Evolutionary conservation across 2,888 invertebrate genomes (phyloP), one percentile per base, ranked within the genome.

Genomic region (Abrostola tripartita): DNA sequence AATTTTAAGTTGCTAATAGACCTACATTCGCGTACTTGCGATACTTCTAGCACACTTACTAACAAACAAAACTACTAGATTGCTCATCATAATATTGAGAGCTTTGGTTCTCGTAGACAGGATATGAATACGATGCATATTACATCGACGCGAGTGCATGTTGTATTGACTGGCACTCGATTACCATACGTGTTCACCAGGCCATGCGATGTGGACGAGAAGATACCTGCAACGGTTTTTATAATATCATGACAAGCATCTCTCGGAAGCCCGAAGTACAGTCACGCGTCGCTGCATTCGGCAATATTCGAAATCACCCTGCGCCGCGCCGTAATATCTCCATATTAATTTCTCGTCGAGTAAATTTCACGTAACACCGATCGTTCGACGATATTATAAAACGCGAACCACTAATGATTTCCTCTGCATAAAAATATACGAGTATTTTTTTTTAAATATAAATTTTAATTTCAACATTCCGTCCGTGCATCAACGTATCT

Each of bases 401-500:
- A 62, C 40, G 37, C n/a, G 57, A 41, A 55, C 51, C 49, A 37
- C 52, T 66, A 62, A 71, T 74, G 50, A 70, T 67, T 73, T 63
- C 61, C 37, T 58, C 51, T 54, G 59, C 37, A 54, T 60, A 71
- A 74, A 77, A 54, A 65, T 36, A 40, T 47, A 61, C 35, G 59
- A 53, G 58, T 42, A 40, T 59, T 51, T 35, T 59, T 61, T 69
- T 70, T 75, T 66, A 68, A 72, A 82, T 76, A 75, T 76, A 69
- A 73, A 70, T 69, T 78, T 75, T 73, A 79, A 79, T 81, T 71
- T 73, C 71, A 36, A 66, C 73, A 58, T 71, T 73, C 68, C 74
- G 65, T 78, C 76, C 82, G 79, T 79, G 76, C 78, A 86, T 85
- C 85, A 84, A 85, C 85, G 84, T 84, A 81, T 84, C 80, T 86